Percentiles rank a stretch among this genome's conserved stretches.
Evolutionary conservation across 2,797 vertebrate genomes (phyloP).

Genomic region (Thripadectes ignobilis): DNA sequence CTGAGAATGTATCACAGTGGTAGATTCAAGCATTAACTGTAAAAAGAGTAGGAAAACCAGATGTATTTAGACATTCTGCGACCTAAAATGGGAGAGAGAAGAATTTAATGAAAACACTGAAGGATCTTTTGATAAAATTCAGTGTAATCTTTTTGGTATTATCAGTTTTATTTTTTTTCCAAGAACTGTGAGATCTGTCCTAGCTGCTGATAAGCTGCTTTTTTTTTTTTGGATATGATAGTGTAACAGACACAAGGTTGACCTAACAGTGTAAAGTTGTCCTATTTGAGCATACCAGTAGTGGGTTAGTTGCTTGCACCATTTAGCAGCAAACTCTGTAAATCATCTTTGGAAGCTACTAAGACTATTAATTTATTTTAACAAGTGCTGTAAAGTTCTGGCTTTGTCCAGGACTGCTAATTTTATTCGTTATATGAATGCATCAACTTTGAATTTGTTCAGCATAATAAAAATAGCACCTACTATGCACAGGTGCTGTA

Average conservation of each 20-base stretch:
- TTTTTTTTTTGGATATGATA: neutral
- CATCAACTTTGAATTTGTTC: neutral
- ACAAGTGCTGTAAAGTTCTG: neutral
- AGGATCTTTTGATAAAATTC: neutral
- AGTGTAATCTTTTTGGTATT: neutral
- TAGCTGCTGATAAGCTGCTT: neutral
- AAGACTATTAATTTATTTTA: neutral
- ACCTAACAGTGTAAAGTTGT: neutral
- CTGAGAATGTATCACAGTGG: neutral
- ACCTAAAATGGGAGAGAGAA: neutral
- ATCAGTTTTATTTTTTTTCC: neutral
- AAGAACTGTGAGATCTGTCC: neutral
- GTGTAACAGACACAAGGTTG: neutral
- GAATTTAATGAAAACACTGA: neutral
- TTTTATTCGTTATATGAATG: neutral
- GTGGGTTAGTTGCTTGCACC: neutral
- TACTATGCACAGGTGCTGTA: neutral
- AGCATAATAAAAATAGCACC: neutral
- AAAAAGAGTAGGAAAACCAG: neutral
- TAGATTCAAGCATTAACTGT: neutral
- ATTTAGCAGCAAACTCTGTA: conserved; percentile 3
- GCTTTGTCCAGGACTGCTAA: neutral
- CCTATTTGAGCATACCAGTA: neutral
- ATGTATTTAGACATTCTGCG: neutral
- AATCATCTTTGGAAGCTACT: neutral